Base-by-base conservation (phyloP, 2,113 vertebrate genomes). In the Dascyllus trimaculatus region DNA sequence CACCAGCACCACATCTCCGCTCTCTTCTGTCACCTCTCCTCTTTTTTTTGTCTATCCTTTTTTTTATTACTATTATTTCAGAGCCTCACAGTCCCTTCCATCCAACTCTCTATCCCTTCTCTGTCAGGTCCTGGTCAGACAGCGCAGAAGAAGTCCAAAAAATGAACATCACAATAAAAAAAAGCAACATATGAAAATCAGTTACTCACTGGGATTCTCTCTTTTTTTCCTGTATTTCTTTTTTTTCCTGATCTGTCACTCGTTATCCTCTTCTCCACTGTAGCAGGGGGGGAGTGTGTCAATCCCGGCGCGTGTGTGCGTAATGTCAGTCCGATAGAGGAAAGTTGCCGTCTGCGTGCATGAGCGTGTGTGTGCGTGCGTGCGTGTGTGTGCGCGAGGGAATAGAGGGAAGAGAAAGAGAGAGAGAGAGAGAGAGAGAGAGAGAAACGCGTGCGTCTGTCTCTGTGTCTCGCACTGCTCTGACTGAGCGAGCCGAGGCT, bases 401-500 rank as follows among this genome's bases (percentile, higher is more conserved):
- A 63, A 80, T 59, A 57, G 58, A n/a, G 65, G 59, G 61, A n/a
- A n/a, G n/a, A n/a, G n/a, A n/a, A n/a, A 66, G 78, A 51, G 63
- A 52, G 78, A 63, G 68, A 85, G 80, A 83, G 84, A 51, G n/a
- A n/a, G n/a, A 66, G 78, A 51, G 63, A 52, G 78, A 63, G 68
- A 85, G 80, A 83, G 84, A 51, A 82, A 82, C 78, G 91, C 72
- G 90, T 90, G 92, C 82, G 89, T 85, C 90, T 93, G 89, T 80
- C 86, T 93, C 93, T 85, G 92, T 75, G 93, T 90, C 94, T 94
- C 85, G 85, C 93, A 93, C 91, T 94, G 92, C 93, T 91, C 90
- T 90, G 94, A 91, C 83, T 92, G 91, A 93, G 91, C 85, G 84
- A 93, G 91, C 89, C 62, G 88, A 93, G 92, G 93, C 93, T 94